Percentiles rank a stretch among this genome's conserved stretches.
phyloP scores from a whole-genome alignment of 2,888 invertebrate genomes.

The Plagodis dolabraria region DNA sequence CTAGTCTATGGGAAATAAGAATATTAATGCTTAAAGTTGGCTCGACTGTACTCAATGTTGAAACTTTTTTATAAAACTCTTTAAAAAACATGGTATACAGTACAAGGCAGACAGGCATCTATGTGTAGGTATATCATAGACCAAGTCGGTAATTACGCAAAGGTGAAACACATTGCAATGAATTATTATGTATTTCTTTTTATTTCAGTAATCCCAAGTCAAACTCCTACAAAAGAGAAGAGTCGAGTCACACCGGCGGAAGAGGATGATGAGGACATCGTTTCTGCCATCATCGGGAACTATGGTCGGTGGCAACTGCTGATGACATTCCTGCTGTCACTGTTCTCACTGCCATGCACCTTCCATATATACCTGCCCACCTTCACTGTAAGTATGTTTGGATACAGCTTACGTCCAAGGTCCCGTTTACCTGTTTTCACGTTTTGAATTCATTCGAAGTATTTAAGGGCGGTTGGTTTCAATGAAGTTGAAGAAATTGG shows the following conservation, averaged over 20 bases:
- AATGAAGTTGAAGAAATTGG: too few relatives aligned
- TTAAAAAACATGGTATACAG: too few relatives aligned
- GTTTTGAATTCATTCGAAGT: too few relatives aligned
- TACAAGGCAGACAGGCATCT: not conserved
- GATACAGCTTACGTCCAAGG: too few relatives aligned
- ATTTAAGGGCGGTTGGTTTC: too few relatives aligned
- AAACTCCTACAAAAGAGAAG: slow-evolving; percentile 64
- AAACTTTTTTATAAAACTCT: too few relatives aligned
- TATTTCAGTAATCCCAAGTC: slow-evolving; percentile 73
- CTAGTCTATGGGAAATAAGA: too few relatives aligned
- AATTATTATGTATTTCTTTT: slow-evolving; percentile 1
- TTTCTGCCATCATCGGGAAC: slow-evolving; percentile 88
- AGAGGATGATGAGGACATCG: slow-evolving; percentile 86
- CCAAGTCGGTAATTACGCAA: not conserved
- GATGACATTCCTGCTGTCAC: slow-evolving; percentile 89
- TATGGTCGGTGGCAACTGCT: slow-evolving; percentile 91
- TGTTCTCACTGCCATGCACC: slow-evolving; percentile 92
- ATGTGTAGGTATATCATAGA: too few relatives aligned
- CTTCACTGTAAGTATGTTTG: slow-evolving; percentile 84
- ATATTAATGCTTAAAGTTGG: too few relatives aligned
- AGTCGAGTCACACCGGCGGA: slow-evolving; percentile 49
- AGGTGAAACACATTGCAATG: not conserved
- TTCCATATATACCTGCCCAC: slow-evolving; percentile 92
- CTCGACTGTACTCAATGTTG: too few relatives aligned
- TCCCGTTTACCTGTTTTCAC: too few relatives aligned